These are phyloP conservation scores for Ophonus ardosiacus DNA, from an alignment of 2,888 invertebrate species.

Conservation along the genomic window DNA sequence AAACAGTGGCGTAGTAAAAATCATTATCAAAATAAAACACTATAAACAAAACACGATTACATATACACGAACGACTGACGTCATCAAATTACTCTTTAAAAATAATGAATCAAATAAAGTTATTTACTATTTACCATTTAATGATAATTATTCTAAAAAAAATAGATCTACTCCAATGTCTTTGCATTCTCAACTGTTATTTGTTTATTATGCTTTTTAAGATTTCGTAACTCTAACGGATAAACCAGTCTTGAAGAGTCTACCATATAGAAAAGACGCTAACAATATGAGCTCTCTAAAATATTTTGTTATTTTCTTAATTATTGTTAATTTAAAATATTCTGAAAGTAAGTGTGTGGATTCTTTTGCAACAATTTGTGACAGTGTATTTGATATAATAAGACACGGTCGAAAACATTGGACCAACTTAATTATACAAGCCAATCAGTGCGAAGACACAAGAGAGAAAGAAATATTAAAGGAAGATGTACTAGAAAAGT, in stretches of 20 bases:
- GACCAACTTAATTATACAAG: slow-evolving; percentile 64
- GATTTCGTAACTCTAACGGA: slow-evolving; percentile 21
- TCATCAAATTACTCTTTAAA: background rate
- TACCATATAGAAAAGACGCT: background rate
- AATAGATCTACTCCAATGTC: slow-evolving; percentile 16
- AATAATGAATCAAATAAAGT: background rate
- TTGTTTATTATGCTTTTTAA: slow-evolving; percentile 14
- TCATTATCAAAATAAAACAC: background rate
- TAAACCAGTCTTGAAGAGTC: background rate
- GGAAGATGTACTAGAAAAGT: slow-evolving; percentile 44
- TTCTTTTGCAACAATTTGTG: slow-evolving; percentile 64
- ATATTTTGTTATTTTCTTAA: slow-evolving; percentile 6
- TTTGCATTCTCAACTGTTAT: background rate
- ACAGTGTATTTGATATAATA: slow-evolving; percentile 62
- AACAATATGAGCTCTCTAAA: background rate
- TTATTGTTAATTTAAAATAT: slow-evolving; percentile 20
- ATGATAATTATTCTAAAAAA: background rate
- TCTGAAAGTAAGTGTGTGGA: slow-evolving; percentile 39
- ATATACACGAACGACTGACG: background rate
- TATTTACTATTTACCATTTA: background rate
- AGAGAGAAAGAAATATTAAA: slow-evolving; percentile 59
- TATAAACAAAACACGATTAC: background rate
- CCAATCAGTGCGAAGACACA: slow-evolving; percentile 54
- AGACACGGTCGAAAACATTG: slow-evolving; percentile 62
- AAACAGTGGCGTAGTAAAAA: background rate